Base-by-base conservation (phyloP, 2,888 invertebrate genomes). In the Hyppa rectilinea region DNA sequence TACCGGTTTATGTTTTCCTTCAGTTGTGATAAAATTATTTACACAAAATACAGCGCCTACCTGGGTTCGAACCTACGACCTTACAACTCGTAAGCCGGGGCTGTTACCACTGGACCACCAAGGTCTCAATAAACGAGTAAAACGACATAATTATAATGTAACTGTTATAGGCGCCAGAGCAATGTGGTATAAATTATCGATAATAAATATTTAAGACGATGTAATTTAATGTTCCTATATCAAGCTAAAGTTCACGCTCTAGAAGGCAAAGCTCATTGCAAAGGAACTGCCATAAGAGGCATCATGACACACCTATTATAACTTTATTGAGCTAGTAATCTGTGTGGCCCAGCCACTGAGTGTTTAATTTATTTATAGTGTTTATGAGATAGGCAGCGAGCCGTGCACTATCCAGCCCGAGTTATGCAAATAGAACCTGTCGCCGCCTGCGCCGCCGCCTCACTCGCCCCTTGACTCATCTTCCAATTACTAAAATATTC, bases 351-450 rank as follows among this genome's bases (percentile, higher is more conserved):
- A 77, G 71, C 71, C 71, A 67, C 65, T 69, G 76, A 74, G 77
- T 74, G 77, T 85, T 81, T 86, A 83, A 87, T 85, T 85, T 87
- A 89, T 89, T 86, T 84, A 88, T 77, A 84, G 74, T 69, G 76
- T 77, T 82, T 81, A 82, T 85, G 75, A 82, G 78, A 77, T 76
- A 88, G 82, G 83, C 85, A 87, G 69, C 81, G 83, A 87, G 77
- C 84, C 82, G 84, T 85, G 84, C 83, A 85, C 80, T 87, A 87
- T 83, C 78, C 86, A 71, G 45, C 66, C 69, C 49, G 74, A 81
- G 84, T 77, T 89, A 90, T 90, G 89, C 87, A 90, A 90, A 91
- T 88, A 87, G 78, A 87, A 87, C 85, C 87, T 88, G 86, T 86
- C 87, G 83, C 85, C 82, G 82, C 83, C 81, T 76, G 80, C 81